These are phyloP conservation scores for Lycopodina hypogea DNA, from an alignment of 37 sponge, comb jelly and placozoan species.

Conservation along the genomic window DNA sequence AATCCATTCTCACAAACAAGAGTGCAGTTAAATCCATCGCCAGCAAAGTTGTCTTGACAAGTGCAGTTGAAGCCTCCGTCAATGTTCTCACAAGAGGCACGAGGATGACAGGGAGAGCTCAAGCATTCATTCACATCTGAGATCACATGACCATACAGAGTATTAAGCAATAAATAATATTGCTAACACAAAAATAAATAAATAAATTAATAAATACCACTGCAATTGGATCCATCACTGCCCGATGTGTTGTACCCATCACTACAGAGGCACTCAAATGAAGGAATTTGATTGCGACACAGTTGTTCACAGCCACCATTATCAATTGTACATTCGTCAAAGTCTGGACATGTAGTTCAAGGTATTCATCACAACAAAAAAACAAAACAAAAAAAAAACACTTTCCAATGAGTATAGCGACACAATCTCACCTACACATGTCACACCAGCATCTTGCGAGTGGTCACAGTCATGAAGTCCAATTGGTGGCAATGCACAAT, in stretches of 20 bases:
- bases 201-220: background rate
- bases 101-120: conserved; percentile 5
- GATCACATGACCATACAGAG: background rate
- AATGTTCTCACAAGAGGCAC: conserved; percentile 30
- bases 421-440: conserved; percentile 12
- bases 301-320: conserved; percentile 36
- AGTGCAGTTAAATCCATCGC: conserved; percentile 26
- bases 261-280: conserved; percentile 17
- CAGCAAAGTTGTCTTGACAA: conserved; percentile 13
- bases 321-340: conserved; percentile 29
- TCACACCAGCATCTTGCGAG: conserved; percentile 34
- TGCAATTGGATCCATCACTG: conserved; percentile 10
- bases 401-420: too few relatives aligned
- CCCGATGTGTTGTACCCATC: conserved; percentile 8
- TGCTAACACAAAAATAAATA: background rate
- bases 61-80: conserved; percentile 27
- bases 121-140: conserved; percentile 44
- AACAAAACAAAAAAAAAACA: too few relatives aligned
- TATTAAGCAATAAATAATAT: background rate
- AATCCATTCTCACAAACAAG: background rate
- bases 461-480: conserved; percentile 17
- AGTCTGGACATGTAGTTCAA: background rate
- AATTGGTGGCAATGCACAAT: background rate
- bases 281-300: conserved; percentile 13
- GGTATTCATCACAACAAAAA: conserved; percentile 2